Base-by-base conservation (phyloP, 2,113 vertebrate species). In the Proteles cristata region DNA sequence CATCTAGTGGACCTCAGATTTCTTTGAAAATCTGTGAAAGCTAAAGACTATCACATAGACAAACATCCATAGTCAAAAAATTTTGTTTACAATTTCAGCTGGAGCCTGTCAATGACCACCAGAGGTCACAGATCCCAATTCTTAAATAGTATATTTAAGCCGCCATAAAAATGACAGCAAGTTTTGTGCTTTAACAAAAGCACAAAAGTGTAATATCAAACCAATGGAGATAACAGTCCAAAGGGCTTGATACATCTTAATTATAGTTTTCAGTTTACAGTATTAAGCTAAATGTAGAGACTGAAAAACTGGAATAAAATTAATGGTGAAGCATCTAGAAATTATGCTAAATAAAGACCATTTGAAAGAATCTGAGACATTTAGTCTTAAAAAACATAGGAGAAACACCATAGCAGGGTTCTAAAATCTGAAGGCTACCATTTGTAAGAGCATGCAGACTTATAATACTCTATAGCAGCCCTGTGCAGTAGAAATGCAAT, bases 311-410 rank as follows among this genome's bases (percentile, higher is more conserved):
- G 21, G 19, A 86, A 88, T 90, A 79, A 33, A 66, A 71, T 83
- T 71, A 43, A 85, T 91, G 43, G 11, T 74, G 15, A 93, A 71
- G 39, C 21, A 5, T 77, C 58, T 84, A 50, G 69, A 88, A 97
- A 83, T 94, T 88, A 58, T 76, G 79, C 65, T 85, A 96, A 95
- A 50, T 81, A 84, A 97, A 86, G 31, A 93, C 39, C 33, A 85
- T 90, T 73, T 81, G 81, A 93, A 94, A 12, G 53, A 95, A 93
- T 58, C 5, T 96, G 17, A 93, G 33, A 69, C 15, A 11, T 73
- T 50, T 88, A 87, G 16, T 71, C 53, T 85, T 58, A 90, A 73
- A 48, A 90, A 35, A 73, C 80, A 53, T 21, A 53, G n/a, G 23
- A 25, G 8, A 85, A 86, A 88, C 12, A 48, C 55, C 61, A 61